Evolutionary conservation across 2,113 vertebrate species (phyloP).

Genomic region (Puffinus mauretanicus): DNA sequence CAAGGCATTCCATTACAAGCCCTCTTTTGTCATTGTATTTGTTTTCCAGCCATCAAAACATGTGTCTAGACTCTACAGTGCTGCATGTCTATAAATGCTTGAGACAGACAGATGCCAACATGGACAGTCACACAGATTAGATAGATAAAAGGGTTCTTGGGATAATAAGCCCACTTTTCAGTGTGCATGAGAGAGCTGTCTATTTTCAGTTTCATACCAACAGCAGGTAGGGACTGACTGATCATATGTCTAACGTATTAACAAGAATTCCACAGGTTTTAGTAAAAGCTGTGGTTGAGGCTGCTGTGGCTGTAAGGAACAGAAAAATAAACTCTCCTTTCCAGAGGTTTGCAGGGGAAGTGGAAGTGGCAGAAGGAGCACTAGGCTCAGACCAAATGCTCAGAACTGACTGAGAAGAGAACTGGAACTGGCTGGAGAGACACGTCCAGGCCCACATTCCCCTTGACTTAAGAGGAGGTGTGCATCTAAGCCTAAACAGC

Average conservation of each 20-base stretch:
- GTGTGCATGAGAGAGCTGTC: not conserved
- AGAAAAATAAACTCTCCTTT: not conserved
- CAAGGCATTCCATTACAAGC: not conserved
- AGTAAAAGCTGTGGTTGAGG: not conserved
- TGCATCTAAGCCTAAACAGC: not conserved
- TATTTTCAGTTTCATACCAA: slow-evolving; percentile 4
- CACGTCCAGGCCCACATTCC: not conserved
- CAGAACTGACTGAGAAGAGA: not conserved
- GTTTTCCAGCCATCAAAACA: not conserved
- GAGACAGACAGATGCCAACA: not conserved
- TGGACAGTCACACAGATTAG: not conserved
- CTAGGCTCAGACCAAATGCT: not conserved
- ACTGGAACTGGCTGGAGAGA: not conserved
- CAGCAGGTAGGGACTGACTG: slow-evolving; percentile 28
- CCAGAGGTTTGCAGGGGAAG: not conserved
- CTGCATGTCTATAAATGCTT: not conserved
- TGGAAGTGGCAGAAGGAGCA: not conserved
- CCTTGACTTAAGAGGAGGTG: not conserved
- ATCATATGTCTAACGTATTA: not conserved
- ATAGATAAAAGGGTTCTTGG: not conserved
- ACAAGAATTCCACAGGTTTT: slow-evolving; percentile 7
- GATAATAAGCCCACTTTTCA: slow-evolving; percentile 8
- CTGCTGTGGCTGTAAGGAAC: not conserved
- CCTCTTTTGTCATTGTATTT: not conserved
- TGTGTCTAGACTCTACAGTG: not conserved